phyloP scores from a whole-genome alignment of 2,797 vertebrate species.

The Eidolon dupreanum region DNA sequence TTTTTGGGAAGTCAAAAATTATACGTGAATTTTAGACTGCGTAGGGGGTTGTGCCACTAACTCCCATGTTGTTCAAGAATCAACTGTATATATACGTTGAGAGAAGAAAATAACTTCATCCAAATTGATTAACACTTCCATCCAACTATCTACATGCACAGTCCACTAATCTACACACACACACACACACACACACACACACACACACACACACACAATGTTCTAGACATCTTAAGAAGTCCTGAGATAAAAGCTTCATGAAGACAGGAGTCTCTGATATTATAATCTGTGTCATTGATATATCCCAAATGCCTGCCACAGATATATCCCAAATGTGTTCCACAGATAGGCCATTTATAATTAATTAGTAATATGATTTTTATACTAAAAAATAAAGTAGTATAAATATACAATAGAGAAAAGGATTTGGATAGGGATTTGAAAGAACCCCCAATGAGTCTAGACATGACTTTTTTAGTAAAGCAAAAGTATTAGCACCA shows the following conservation, averaged over 20 bases:
- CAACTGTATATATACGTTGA: neutral
- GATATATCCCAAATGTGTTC: neutral
- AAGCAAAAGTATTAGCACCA: neutral
- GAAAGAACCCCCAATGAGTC: neutral
- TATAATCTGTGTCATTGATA: neutral
- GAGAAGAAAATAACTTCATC: neutral
- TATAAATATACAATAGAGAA: neutral
- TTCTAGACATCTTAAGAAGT: neutral
- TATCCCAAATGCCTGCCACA: neutral
- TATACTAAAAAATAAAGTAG: neutral
- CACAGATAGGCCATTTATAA: neutral
- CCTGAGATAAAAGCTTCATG: neutral
- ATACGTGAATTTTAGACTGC: neutral
- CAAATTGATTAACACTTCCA: neutral
- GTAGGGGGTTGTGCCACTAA: neutral
- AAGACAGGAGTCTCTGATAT: neutral
- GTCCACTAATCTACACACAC: neutral
- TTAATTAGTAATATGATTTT: neutral
- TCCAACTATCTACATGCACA: neutral
- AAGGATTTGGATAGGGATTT: neutral
- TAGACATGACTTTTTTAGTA: neutral
- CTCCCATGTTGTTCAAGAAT: neutral
- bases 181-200: neutral
- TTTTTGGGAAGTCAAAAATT: neutral
- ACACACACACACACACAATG: neutral